These are phyloP conservation scores for Echiichthys vipera DNA, from an alignment of 2,797 vertebrate genomes.

Conservation along the genomic window DNA sequence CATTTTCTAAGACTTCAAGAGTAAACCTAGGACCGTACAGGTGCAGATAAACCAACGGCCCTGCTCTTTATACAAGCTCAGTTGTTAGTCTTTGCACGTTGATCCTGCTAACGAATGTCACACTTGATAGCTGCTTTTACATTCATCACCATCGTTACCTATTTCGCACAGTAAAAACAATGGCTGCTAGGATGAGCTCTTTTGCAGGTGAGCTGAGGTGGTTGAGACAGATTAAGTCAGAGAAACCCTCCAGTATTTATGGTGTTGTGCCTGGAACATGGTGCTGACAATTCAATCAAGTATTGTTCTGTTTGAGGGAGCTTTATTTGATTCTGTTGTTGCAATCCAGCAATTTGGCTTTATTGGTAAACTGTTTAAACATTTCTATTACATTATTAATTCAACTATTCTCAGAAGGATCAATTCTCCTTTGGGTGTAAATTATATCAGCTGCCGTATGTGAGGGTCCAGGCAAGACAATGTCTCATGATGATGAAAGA, in stretches of 20 bases:
- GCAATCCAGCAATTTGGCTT: not conserved
- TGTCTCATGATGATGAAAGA: not conserved
- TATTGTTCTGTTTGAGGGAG: not conserved
- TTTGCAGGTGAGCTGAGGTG: not conserved
- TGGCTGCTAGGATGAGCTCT: constrained; percentile 13
- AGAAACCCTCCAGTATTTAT: constrained; percentile 3
- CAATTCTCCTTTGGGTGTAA: not conserved
- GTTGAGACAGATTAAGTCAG: not conserved
- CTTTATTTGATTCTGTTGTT: constrained; percentile 1
- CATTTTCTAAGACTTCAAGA: not conserved
- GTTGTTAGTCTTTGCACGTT: not conserved
- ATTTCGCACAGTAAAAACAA: constrained; percentile 12
- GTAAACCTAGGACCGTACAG: not conserved
- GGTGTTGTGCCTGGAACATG: not conserved
- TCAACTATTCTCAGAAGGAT: not conserved
- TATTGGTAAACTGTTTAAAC: not conserved
- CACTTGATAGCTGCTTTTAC: constrained; percentile 1
- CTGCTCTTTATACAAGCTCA: not conserved
- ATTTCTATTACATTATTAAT: not conserved
- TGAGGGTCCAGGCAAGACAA: not conserved
- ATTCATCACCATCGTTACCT: not conserved
- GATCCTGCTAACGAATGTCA: not conserved
- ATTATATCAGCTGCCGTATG: not conserved
- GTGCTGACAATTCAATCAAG: not conserved
- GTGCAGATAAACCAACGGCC: not conserved